A percentile compares a stretch with the other conserved stretches of the same genome.
phyloP scores from a whole-genome alignment of 2,797 vertebrate genomes.

The Arrhamphus sclerolepis region DNA sequence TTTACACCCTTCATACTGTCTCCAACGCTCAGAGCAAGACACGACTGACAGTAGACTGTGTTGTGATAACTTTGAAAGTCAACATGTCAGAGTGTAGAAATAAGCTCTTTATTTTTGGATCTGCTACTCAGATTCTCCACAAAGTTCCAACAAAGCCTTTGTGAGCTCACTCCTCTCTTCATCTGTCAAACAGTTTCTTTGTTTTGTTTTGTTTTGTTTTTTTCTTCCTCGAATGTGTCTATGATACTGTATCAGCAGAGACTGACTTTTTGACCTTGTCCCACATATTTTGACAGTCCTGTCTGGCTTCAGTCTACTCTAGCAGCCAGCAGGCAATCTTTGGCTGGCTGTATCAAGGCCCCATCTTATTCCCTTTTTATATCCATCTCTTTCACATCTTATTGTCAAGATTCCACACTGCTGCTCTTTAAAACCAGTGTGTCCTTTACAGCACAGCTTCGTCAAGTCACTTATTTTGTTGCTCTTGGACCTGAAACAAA shows the following conservation, averaged over 20 bases:
- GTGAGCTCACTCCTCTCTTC: conserved; percentile 53
- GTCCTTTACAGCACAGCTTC: background rate
- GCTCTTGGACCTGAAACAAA: background rate
- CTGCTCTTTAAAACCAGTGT: background rate
- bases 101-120: conserved; percentile 66
- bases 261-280: conserved; percentile 24
- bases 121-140: conserved; percentile 51
- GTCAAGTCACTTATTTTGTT: background rate
- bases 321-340: conserved; percentile 26
- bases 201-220: too few species aligned
- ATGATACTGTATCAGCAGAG: conserved; percentile 24
- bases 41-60: conserved; percentile 7
- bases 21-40: conserved; percentile 5
- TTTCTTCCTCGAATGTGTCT: conserved; percentile 44
- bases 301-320: conserved; percentile 18
- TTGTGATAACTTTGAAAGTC: conserved; percentile 27
- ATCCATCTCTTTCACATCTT: conserved; percentile 1
- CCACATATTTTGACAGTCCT: conserved; percentile 5
- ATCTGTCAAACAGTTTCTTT: conserved; percentile 32
- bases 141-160: conserved; percentile 59
- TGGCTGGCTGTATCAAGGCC: background rate
- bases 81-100: conserved; percentile 33
- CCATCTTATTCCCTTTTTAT: background rate
- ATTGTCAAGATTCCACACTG: conserved; percentile 3
- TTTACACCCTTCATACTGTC: background rate